phyloP scores from a whole-genome alignment of 2,113 vertebrate species.

The Corythoichthys haematopterus region DNA sequence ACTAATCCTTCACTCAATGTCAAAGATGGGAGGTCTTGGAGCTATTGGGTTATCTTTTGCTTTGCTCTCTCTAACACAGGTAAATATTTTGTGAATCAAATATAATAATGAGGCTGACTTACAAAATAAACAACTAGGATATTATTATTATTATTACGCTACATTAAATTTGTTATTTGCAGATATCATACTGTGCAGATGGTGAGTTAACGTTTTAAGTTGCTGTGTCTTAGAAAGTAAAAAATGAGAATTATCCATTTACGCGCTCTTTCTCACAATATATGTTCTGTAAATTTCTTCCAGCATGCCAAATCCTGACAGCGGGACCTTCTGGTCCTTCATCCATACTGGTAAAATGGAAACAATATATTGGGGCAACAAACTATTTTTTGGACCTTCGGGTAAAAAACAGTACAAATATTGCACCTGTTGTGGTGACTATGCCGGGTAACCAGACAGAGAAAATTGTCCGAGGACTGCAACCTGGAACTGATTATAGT shows the following conservation, averaged over 20 bases:
- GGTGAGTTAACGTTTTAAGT: slow-evolving; percentile 50
- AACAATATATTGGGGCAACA: slow-evolving; percentile 25
- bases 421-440: slow-evolving; percentile 54
- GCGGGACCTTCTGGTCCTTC: slow-evolving; percentile 45
- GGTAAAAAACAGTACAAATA: slow-evolving; percentile 41
- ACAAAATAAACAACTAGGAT: neutral
- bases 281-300: neutral
- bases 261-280: neutral
- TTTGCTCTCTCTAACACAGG: slow-evolving; percentile 65
- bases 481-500: slow-evolving; percentile 56
- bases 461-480: slow-evolving; percentile 50
- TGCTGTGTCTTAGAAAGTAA: too few species aligned
- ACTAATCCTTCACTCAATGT: slow-evolving; percentile 62
- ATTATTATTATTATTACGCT: neutral
- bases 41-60: slow-evolving; percentile 61
- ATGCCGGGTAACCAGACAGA: neutral
- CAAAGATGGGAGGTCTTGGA: slow-evolving; percentile 69
- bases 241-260: neutral
- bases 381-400: slow-evolving; percentile 68
- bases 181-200: slow-evolving; percentile 60
- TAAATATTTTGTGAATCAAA: slow-evolving; percentile 38
- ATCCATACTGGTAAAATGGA: slow-evolving; percentile 65
- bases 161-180: slow-evolving; percentile 25
- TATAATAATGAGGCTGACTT: neutral
- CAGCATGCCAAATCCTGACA: slow-evolving; percentile 58